Evolutionary conservation across 2,113 vertebrate species (phyloP).

Genomic region (Hydrolagus affinis): DNA sequence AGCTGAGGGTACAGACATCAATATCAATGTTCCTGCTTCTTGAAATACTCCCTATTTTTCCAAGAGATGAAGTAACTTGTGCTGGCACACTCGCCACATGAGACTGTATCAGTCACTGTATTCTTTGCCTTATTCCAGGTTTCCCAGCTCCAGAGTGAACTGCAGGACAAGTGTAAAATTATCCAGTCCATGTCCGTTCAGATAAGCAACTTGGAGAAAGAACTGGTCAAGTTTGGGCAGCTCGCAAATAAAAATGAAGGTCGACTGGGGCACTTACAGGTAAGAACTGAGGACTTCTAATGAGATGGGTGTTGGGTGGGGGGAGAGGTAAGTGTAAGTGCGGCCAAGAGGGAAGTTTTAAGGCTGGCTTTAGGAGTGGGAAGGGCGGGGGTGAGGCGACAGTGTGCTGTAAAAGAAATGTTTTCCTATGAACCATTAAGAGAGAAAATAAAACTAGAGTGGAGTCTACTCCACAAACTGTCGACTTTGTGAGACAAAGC

Average conservation of each 20-base stretch:
- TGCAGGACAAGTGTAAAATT: constrained; percentile 71
- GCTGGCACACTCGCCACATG: neutral
- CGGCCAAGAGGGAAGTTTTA: too few species aligned
- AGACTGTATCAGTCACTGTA: neutral
- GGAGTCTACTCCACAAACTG: too few species aligned
- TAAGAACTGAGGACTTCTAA: constrained; percentile 40
- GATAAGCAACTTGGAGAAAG: constrained; percentile 69
- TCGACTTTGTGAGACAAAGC: too few species aligned
- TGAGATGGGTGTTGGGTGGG: too few species aligned
- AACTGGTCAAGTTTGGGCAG: constrained; percentile 68
- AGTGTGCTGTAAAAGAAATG: too few species aligned
- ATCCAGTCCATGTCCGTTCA: constrained; percentile 69
- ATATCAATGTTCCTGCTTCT: neutral
- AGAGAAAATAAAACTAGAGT: too few species aligned
- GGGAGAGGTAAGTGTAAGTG: too few species aligned
- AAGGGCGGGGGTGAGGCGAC: too few species aligned
- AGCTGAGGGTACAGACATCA: neutral
- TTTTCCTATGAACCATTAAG: too few species aligned
- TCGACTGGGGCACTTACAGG: constrained; percentile 69
- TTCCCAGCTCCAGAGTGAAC: constrained; percentile 67
- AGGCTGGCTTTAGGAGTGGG: too few species aligned
- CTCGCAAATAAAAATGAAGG: constrained; percentile 68
- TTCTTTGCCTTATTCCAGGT: constrained; percentile 49
- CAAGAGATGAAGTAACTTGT: neutral
- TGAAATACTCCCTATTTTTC: too few species aligned